phyloP scores from a whole-genome alignment of 1,140 invertebrate genomes.

The Bombus pyrosoma region DNA sequence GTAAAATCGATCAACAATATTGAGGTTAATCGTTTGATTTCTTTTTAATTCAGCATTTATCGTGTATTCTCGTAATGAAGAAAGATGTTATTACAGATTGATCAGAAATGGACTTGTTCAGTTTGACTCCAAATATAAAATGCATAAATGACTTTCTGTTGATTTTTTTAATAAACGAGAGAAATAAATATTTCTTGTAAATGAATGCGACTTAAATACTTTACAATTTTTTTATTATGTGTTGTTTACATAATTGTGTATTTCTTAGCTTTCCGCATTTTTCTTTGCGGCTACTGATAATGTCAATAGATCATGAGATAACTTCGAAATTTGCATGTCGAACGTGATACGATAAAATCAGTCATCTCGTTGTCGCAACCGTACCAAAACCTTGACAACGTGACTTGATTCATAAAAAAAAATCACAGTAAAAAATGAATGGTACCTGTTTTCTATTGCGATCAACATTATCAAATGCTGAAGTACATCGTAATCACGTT shows the following conservation, averaged over 20 bases:
- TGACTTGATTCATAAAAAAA: slow-evolving; percentile 55
- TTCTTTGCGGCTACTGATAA: not conserved
- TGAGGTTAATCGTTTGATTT: not conserved
- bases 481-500: slow-evolving; percentile 20
- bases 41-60: not conserved
- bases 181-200: not conserved
- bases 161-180: not conserved
- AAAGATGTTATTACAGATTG: no score
- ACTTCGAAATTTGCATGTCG: not conserved
- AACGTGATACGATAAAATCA: slow-evolving; percentile 26
- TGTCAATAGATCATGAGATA: not conserved
- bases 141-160: not conserved
- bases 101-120: not conserved
- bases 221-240: slow-evolving; percentile 31
- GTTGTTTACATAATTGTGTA: not conserved
- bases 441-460: slow-evolving; percentile 46
- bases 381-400: slow-evolving; percentile 53
- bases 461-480: slow-evolving; percentile 17
- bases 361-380: slow-evolving; percentile 23
- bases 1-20: not conserved
- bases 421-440: slow-evolving; percentile 53
- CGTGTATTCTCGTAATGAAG: no score
- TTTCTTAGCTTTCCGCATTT: not conserved
- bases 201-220: not conserved
- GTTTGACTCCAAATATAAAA: not conserved